Evolutionary conservation across 2,113 vertebrate species (phyloP).

Genomic region (Catharus minimus): DNA sequence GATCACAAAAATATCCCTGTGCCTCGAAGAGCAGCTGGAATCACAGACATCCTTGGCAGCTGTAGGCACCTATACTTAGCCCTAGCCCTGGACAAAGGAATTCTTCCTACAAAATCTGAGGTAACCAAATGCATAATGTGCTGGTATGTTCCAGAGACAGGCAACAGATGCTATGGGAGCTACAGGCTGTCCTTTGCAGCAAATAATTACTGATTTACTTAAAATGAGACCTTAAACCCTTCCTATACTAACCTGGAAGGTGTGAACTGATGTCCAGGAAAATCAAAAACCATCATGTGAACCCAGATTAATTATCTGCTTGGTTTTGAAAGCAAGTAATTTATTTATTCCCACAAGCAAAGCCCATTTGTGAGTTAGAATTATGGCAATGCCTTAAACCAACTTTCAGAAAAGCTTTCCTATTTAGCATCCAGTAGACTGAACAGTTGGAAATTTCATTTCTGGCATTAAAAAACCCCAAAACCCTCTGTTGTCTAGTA

Average conservation of each 20-base stretch:
- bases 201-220: background rate
- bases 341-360: background rate
- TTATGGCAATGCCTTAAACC: background rate
- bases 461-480: background rate
- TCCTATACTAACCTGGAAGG: background rate
- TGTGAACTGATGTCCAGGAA: background rate
- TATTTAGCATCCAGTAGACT: background rate
- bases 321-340: background rate
- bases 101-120: background rate
- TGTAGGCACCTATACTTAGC: background rate
- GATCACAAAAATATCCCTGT: background rate
- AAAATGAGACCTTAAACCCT: background rate
- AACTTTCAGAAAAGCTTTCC: background rate
- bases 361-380: background rate
- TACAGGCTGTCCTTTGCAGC: background rate
- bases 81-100: background rate
- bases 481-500: background rate
- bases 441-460: background rate
- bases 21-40: background rate
- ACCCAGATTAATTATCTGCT: background rate
- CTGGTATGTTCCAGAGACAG: background rate
- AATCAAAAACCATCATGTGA: background rate
- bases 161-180: background rate
- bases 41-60: background rate
- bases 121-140: fast-evolving